A percentile compares a stretch with the other conserved stretches of the same genome.
Conservation (phyloP, 1,140 invertebrate genomes). For the Lepidurus packardi region DNA sequence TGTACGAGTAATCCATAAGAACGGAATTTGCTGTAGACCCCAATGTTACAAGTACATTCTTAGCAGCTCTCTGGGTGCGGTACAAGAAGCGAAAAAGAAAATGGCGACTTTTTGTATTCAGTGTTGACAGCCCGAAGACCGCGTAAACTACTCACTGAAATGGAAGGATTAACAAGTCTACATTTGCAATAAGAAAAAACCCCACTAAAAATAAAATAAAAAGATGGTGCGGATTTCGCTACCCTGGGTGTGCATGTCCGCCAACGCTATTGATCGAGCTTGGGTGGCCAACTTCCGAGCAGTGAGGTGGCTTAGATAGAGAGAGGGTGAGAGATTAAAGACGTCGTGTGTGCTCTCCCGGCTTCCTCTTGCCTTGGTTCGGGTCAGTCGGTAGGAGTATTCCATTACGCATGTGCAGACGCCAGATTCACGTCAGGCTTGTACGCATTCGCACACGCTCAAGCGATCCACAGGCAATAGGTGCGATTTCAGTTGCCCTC, state of each 20-base stretch:
- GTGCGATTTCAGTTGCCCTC: slow-evolving; percentile 10
- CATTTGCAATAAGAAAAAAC: too few species aligned
- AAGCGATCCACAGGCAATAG: slow-evolving; percentile 9
- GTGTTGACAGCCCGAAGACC: too few species aligned
- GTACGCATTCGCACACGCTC: slow-evolving; percentile 17
- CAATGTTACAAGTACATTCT: too few species aligned
- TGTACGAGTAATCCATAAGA: too few species aligned
- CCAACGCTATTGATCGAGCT: not conserved
- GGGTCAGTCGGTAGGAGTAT: not conserved
- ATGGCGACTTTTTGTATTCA: too few species aligned
- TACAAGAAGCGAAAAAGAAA: too few species aligned
- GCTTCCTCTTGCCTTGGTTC: not conserved
- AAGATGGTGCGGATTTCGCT: not conserved
- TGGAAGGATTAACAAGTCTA: too few species aligned
- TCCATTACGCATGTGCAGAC: not conserved
- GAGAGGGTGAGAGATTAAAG: not conserved
- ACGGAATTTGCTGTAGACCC: too few species aligned
- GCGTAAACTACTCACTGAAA: too few species aligned
- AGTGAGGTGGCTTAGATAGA: not conserved
- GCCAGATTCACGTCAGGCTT: not conserved
- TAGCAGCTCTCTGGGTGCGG: too few species aligned
- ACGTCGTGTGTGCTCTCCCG: slow-evolving; percentile 4
- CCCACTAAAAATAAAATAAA: not conserved
- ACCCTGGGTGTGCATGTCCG: not conserved
- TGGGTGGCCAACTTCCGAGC: slow-evolving; percentile 12